Base-by-base conservation (phyloP, 64 coral and sea anemone genomes). In the Actinia equina region DNA sequence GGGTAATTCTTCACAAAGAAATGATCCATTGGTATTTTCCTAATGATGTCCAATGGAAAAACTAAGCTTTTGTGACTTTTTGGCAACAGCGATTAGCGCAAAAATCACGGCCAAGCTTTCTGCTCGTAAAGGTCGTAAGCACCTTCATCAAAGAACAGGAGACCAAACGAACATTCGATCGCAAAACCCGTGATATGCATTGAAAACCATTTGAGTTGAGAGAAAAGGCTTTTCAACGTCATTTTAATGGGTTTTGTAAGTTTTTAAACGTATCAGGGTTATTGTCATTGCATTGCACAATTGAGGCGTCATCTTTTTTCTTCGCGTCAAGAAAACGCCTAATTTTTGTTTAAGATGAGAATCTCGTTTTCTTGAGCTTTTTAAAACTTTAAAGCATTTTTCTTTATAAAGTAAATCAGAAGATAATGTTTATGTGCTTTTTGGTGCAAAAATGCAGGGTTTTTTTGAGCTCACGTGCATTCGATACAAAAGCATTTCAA, bases 121-220 rank as follows among this genome's bases (percentile, higher is more conserved):
- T 42, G 77, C 77, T 79, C 69, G 69, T 44, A 81, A 81, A 51
- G 78, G 43, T 81, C 78, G 78, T 37, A 44, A 80, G 52, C 27
- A 81, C 78, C n/a, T 23, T 15, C 78, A 52, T 81, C 78, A 81
- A 81, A 81, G 78, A 81, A 81, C 78, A 81, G 78, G 17, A 44
- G n/a, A 46, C 78, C 43, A 81, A 74, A 4, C 22, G 78, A 81
- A 51, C 49, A 4, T 81, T 81, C 78, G 44, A 81, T 81, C 78
- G 44, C 22, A 74, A 30, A 37, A 74, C 20, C 23, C 69, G 10
- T 14, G 9, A 74, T 74, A 74, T 5, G 14, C 23, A 42, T 74
- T 25, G 13, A 0, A 15, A 30, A 26, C 26, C 11, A 15, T 74
- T 65, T 65, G 5, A 65, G 62, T 23, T 2, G 44, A 44, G 18